Evolutionary conservation across 2,888 invertebrate genomes (phyloP).

Genomic region (Venusia cambrica): DNA sequence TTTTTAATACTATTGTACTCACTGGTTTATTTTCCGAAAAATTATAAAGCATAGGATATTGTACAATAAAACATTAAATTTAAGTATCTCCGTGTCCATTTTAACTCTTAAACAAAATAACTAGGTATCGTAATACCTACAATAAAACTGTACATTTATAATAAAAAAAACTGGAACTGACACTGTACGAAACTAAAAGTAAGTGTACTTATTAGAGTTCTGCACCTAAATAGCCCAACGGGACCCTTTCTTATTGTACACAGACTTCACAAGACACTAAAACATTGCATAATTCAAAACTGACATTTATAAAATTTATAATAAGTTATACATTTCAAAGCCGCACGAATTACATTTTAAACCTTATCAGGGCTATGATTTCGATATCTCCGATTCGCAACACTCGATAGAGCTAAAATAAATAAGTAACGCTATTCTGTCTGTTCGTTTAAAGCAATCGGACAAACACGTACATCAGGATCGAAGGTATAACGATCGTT

Average conservation of each 20-base stretch:
- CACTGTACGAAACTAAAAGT: conserved; percentile 37
- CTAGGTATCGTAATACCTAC: conserved; percentile 35
- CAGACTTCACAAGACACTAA: too few relatives aligned
- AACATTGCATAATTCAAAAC: conserved; percentile 1
- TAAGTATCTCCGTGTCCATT: conserved; percentile 45
- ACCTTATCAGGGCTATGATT: too few relatives aligned
- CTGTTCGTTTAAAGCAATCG: conserved; percentile 59
- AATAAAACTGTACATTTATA: conserved; percentile 45
- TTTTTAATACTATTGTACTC: conserved; percentile 1
- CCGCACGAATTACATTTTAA: conserved; percentile 21
- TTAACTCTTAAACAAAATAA: conserved; percentile 35
- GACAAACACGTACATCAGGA: conserved; percentile 64
- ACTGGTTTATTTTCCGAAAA: conserved; percentile 3
- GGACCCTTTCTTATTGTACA: too few relatives aligned
- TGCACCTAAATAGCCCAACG: conserved; percentile 14
- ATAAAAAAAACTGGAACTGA: conserved; percentile 39
- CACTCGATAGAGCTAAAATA: conserved; percentile 57
- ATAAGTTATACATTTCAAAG: conserved; percentile 19
- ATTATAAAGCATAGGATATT: conserved; percentile 5
- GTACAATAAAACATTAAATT: conserved; percentile 23
- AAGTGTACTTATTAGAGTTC: conserved; percentile 21
- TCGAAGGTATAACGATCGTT: conserved; percentile 42
- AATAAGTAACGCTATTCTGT: conserved; percentile 53
- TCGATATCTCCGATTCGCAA: conserved; percentile 28
- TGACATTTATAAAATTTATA: conserved; percentile 3